Evolutionary conservation across 2,113 vertebrate species (phyloP).

Genomic region (Motacilla alba): DNA sequence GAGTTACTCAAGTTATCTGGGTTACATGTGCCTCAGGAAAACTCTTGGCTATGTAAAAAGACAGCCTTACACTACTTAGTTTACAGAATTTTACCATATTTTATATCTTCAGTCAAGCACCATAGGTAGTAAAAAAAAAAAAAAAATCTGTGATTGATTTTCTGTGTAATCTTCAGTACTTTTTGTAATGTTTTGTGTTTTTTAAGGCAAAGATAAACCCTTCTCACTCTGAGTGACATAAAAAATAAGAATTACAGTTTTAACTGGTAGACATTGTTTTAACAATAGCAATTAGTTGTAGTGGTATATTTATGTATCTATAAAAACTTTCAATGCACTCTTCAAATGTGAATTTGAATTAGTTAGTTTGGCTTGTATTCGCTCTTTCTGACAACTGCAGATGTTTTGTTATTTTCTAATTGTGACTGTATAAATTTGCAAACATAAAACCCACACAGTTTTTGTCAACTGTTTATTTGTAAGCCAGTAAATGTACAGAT

Average conservation of each 20-base stretch:
- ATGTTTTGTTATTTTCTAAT: constrained; percentile 34
- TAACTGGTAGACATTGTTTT: background rate
- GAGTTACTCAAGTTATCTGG: background rate
- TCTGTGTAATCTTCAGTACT: background rate
- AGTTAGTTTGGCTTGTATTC: background rate
- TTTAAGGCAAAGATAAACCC: fast-evolving
- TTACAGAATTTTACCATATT: background rate
- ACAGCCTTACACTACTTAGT: background rate
- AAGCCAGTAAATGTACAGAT: background rate
- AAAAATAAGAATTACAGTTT: background rate
- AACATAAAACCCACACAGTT: background rate
- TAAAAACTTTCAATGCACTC: background rate
- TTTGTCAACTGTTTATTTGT: background rate
- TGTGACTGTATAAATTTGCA: constrained; percentile 24
- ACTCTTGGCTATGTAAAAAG: background rate
- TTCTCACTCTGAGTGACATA: background rate
- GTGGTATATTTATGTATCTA: background rate
- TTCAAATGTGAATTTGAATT: background rate
- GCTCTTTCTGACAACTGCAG: background rate
- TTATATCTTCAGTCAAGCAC: background rate
- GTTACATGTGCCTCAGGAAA: background rate
- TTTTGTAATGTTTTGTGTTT: background rate
- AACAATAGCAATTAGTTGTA: background rate
- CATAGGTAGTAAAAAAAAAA: background rate
- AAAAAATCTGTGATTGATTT: background rate